These are phyloP conservation scores for Coracopsis vasa DNA, from an alignment of 2,113 vertebrate genomes.

Conservation along the genomic window DNA sequence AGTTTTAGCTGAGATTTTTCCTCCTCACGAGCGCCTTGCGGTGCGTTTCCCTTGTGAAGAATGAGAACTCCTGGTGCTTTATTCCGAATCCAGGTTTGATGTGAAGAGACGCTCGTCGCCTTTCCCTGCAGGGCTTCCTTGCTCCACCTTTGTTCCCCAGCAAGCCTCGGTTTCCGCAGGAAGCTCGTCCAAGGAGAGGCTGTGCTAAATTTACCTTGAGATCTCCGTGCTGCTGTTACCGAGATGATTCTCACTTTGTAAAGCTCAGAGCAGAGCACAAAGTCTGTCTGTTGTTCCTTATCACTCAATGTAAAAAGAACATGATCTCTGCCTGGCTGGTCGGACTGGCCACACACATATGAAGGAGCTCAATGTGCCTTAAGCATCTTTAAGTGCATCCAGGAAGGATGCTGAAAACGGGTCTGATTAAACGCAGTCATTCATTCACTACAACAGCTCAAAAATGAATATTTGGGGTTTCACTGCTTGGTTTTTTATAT, in stretches of 20 bases:
- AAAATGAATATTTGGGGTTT: not conserved
- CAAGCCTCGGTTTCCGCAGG: not conserved
- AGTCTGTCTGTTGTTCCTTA: not conserved
- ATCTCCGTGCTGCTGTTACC: not conserved
- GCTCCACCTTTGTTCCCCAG: not conserved
- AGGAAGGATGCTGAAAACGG: not conserved
- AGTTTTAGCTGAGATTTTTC: not conserved
- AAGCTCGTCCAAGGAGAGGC: not conserved
- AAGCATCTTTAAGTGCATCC: not conserved
- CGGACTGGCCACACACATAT: rapidly evolving
- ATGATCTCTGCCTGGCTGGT: not conserved
- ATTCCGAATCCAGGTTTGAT: not conserved
- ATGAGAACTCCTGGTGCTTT: rapidly evolving
- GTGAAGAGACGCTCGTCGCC: rapidly evolving
- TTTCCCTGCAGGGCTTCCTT: not conserved
- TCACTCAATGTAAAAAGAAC: rapidly evolving
- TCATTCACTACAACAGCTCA: not conserved
- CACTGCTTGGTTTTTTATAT: not conserved
- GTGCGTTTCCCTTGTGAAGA: not conserved
- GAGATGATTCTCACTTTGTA: not conserved
- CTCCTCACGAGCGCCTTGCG: rapidly evolving
- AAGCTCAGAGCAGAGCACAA: not conserved
- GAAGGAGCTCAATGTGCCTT: not conserved
- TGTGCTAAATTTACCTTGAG: not conserved
- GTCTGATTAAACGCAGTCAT: not conserved